Conservation (phyloP, 2,888 invertebrate genomes). For the Nomada flava region DNA sequence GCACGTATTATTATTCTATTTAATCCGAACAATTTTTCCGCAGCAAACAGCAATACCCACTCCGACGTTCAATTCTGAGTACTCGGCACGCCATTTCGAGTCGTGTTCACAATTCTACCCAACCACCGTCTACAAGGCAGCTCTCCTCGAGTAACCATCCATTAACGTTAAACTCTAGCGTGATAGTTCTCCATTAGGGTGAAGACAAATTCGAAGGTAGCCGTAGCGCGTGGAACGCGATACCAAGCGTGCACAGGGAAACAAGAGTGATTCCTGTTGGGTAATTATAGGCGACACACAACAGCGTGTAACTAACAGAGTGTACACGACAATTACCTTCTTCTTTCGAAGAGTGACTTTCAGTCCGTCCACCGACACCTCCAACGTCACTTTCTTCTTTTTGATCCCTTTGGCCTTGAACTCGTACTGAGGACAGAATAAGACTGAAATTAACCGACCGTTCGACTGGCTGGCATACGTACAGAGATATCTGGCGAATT, state of each 20-base stretch:
- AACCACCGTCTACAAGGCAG: not conserved
- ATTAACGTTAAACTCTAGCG: slow-evolving; percentile 6
- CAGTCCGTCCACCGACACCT: slow-evolving; percentile 97
- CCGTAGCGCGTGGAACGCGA: not conserved
- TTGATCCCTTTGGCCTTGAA: slow-evolving; percentile 99
- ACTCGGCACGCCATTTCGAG: no score
- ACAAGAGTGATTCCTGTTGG: not conserved
- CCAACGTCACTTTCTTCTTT: slow-evolving; percentile 98
- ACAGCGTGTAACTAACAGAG: not conserved
- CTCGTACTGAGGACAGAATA: slow-evolving; percentile 92
- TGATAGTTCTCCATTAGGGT: not conserved
- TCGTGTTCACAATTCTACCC: not conserved
- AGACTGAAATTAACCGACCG: slow-evolving; percentile 37
- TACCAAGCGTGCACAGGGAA: not conserved
- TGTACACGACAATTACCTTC: slow-evolving; percentile 83
- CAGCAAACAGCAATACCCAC: no score
- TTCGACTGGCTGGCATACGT: slow-evolving; percentile 4
- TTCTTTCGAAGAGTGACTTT: slow-evolving; percentile 94
- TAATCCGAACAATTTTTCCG: no score
- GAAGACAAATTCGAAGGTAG: slow-evolving; percentile 4
- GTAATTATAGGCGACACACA: not conserved
- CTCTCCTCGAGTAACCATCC: not conserved
- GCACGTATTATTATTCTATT: no score
- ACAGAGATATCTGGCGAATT: not conserved
- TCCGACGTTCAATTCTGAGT: no score